A percentile compares a stretch with the other conserved stretches of the same genome.
These are phyloP conservation scores for Myopa tessellatipennis DNA, from an alignment of 2,888 invertebrate genomes.

Conservation along the genomic window DNA sequence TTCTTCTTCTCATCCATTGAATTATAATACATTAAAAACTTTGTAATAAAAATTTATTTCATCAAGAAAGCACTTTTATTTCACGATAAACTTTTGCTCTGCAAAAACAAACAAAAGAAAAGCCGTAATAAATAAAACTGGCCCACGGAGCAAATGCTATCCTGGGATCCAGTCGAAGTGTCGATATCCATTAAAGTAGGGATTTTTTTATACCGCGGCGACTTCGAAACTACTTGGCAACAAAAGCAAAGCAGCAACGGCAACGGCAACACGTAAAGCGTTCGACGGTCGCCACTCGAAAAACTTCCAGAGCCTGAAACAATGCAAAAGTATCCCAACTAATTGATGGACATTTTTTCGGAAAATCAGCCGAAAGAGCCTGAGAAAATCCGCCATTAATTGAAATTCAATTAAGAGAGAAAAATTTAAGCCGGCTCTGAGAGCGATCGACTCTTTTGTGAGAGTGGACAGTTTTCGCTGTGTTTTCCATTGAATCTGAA, in stretches of 20 bases:
- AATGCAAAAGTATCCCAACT: constrained; percentile 11
- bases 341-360: constrained; percentile 36
- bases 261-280: too few relatives aligned
- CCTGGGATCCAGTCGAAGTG: neutral
- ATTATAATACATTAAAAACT: neutral
- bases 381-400: constrained; percentile 7
- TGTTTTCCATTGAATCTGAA: neutral
- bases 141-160: too few relatives aligned
- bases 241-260: too few relatives aligned
- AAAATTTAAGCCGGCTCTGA: too few relatives aligned
- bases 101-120: too few relatives aligned
- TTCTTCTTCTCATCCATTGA: neutral
- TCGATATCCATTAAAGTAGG: constrained; percentile 21
- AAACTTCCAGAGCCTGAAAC: neutral
- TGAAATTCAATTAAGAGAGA: constrained; percentile 8
- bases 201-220: constrained; percentile 5
- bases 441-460: too few relatives aligned
- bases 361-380: neutral
- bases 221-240: neutral
- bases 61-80: neutral
- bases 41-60: neutral
- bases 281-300: neutral
- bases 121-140: too few relatives aligned
- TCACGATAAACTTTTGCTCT: neutral
- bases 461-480: neutral